Evolutionary conservation across 2,888 invertebrate species (phyloP).

Genomic region (Leptinotarsa peninsularis): DNA sequence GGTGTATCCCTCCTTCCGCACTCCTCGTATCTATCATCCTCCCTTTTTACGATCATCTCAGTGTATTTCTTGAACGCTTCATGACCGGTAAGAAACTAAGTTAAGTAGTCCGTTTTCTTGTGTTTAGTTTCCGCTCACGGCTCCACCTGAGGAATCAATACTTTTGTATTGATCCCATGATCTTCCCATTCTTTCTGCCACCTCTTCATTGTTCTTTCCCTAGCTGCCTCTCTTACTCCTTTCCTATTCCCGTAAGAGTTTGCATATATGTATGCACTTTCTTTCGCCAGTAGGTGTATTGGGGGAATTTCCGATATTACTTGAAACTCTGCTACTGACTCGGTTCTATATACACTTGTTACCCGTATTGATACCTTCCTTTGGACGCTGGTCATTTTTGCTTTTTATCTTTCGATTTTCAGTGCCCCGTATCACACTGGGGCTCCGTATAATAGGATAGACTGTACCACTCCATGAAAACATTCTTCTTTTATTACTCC

Average conservation of each 20-base stretch:
- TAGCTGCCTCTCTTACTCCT: too few relatives aligned
- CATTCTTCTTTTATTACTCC: slow-evolving; percentile 25
- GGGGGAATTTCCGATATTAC: slow-evolving; percentile 28
- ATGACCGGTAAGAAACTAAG: slow-evolving; percentile 30
- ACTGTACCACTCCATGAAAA: slow-evolving; percentile 29
- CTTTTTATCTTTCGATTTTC: background rate
- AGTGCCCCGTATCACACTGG: slow-evolving; percentile 32
- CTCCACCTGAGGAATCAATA: slow-evolving; percentile 25
- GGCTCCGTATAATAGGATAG: slow-evolving; percentile 38
- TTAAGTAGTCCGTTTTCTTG: background rate
- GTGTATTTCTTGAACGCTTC: slow-evolving; percentile 23
- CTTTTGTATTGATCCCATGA: background rate
- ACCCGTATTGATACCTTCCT: slow-evolving; percentile 23
- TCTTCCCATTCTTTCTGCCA: too few relatives aligned
- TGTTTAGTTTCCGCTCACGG: slow-evolving; percentile 15
- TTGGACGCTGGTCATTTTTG: background rate
- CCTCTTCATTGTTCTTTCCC: too few relatives aligned
- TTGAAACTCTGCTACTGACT: slow-evolving; percentile 31
- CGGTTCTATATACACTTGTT: slow-evolving; percentile 39
- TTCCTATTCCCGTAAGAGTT: background rate
- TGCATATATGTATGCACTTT: background rate
- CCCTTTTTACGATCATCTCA: slow-evolving; percentile 28
- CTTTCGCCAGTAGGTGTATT: background rate
- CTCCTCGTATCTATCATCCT: slow-evolving; percentile 22
- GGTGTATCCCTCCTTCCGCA: slow-evolving; percentile 1